These are phyloP conservation scores for Petrolisthes cinctipes DNA, from an alignment of 2,888 invertebrate species.

Conservation along the genomic window DNA sequence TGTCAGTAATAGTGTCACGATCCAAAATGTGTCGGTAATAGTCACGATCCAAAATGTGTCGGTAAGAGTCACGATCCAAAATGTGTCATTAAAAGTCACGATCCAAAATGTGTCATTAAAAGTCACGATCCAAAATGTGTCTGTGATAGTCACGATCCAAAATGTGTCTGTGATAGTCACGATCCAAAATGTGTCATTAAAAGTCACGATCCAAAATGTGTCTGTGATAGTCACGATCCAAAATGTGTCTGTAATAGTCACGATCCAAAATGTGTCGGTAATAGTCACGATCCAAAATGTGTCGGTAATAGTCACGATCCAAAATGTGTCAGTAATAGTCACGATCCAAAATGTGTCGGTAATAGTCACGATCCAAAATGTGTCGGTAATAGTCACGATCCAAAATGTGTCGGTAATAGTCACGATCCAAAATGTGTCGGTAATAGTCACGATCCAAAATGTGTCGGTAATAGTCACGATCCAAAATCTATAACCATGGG, in stretches of 20 bases:
- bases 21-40: not conserved
- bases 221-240: not conserved
- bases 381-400: not conserved
- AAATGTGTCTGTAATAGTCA: not conserved
- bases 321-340: not conserved
- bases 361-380: not conserved
- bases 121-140: not conserved
- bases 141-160: slow-evolving; percentile 1
- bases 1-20: not conserved
- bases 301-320: not conserved
- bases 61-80: not conserved
- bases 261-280: not conserved
- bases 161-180: not conserved
- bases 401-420: slow-evolving; percentile 1
- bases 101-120: not conserved
- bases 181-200: not conserved
- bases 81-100: not conserved
- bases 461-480: slow-evolving; percentile 8
- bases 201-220: not conserved
- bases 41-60: not conserved
- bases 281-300: slow-evolving; percentile 2
- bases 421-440: not conserved
- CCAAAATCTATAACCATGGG: not conserved
- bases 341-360: not conserved
- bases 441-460: not conserved